A percentile compares a stretch with the other conserved stretches of the same genome.
These are phyloP conservation scores for Leptopilina myrica DNA, from an alignment of 2,888 invertebrate genomes.

Conservation along the genomic window DNA sequence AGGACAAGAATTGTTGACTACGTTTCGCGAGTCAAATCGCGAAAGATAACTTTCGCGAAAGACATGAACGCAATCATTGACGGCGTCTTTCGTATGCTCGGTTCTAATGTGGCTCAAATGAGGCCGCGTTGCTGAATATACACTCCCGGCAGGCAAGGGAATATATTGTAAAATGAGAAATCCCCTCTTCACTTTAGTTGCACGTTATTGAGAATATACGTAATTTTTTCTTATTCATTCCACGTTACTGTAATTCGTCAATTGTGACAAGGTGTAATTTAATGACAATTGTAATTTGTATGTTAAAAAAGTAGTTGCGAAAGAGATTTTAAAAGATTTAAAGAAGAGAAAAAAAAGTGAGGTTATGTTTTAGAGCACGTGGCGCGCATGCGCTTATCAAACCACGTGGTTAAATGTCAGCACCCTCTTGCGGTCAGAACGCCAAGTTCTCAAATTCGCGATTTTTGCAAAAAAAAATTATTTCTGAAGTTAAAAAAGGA, in stretches of 20 bases:
- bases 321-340: not conserved
- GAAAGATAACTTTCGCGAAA: conserved; percentile 7
- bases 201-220: not conserved
- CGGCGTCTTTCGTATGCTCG: conserved; percentile 5
- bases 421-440: no score
- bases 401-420: conserved; percentile 7
- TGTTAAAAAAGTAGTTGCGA: not conserved
- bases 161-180: not conserved
- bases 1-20: not conserved
- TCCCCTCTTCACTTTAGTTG: conserved; percentile 1
- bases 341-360: not conserved
- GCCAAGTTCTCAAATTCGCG: no score
- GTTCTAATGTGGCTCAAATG: conserved; percentile 30
- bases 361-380: conserved; percentile 6
- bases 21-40: conserved; percentile 15
- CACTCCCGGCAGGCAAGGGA: conserved; percentile 4
- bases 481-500: no score
- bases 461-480: no score
- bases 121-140: conserved; percentile 13
- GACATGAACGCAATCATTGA: conserved; percentile 14
- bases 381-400: conserved; percentile 11
- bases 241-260: not conserved
- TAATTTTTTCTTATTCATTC: not conserved
- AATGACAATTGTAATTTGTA: not conserved
- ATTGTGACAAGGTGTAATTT: not conserved